Percentiles rank a stretch among this genome's conserved stretches.
Conservation (phyloP, 2,113 vertebrate genomes). For the Theristicus caerulescens region DNA sequence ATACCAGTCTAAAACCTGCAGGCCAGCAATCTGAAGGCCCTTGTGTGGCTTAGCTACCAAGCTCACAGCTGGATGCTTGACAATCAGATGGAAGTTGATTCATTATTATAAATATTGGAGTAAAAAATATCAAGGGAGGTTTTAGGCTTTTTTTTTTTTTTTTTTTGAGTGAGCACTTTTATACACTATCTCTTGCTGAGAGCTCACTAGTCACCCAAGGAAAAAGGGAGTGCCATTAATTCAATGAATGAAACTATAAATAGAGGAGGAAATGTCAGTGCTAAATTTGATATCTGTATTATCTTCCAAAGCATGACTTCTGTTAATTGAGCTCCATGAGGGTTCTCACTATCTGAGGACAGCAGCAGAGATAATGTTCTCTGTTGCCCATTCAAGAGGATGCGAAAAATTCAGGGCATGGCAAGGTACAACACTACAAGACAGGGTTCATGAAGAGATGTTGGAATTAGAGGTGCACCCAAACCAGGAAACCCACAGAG, state of each 20-base stretch:
- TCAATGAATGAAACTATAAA: not conserved
- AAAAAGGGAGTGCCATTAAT: not conserved
- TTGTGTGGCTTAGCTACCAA: not conserved
- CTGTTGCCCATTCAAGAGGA: not conserved
- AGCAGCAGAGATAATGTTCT: not conserved
- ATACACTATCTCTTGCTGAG: not conserved
- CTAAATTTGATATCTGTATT: not conserved
- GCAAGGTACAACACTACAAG: not conserved
- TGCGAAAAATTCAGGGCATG: not conserved
- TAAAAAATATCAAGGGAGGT: not conserved
- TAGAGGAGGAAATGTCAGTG: not conserved
- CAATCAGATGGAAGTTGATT: not conserved
- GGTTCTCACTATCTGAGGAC: not conserved
- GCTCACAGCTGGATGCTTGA: not conserved
- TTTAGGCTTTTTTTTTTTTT: not conserved
- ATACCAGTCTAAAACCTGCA: not conserved
- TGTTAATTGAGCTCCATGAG: not conserved
- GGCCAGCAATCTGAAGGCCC: not conserved
- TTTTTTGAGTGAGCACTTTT: not conserved
- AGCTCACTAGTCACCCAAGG: not conserved
- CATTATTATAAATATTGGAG: not conserved
- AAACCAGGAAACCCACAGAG: not conserved
- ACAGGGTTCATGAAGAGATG: not conserved
- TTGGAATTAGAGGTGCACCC: not conserved
- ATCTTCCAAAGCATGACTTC: not conserved